Evolutionary conservation across 2,888 invertebrate species (phyloP).

Genomic region (Tachina grossa): DNA sequence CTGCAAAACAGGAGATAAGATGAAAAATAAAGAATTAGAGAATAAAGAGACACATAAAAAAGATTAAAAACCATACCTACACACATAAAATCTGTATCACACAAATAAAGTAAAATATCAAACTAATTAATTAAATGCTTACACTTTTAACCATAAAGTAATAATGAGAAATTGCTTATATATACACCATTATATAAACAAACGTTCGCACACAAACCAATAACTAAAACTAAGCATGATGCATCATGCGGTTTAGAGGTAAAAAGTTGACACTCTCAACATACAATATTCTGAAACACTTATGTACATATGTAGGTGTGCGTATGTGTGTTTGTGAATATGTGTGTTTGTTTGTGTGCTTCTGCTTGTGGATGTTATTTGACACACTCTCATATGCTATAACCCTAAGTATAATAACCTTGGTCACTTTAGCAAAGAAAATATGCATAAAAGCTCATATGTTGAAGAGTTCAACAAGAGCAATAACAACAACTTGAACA

Average conservation of each 20-base stretch:
- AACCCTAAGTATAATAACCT: slow-evolving; percentile 61
- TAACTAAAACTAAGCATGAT: slow-evolving; percentile 30
- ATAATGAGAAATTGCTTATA: slow-evolving; percentile 61
- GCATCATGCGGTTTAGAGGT: slow-evolving; percentile 64
- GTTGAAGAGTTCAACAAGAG: slow-evolving; percentile 56
- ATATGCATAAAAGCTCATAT: slow-evolving; percentile 55
- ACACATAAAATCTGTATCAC: slow-evolving; percentile 40
- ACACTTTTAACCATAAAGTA: slow-evolving; percentile 65
- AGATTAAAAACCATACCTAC: slow-evolving; percentile 38
- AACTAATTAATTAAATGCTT: slow-evolving; percentile 71
- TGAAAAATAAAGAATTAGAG: slow-evolving; percentile 27
- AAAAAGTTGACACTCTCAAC: slow-evolving; percentile 52
- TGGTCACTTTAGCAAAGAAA: slow-evolving; percentile 56
- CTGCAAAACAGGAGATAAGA: slow-evolving; percentile 21
- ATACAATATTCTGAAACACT: slow-evolving; percentile 13
- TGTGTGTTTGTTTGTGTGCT: not conserved
- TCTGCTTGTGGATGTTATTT: not conserved
- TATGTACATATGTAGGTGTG: not conserved
- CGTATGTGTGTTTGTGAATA: not conserved
- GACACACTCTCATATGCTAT: slow-evolving; percentile 20
- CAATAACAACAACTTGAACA: slow-evolving; percentile 56
- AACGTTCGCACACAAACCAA: not conserved
- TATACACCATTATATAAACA: not conserved
- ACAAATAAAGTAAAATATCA: slow-evolving; percentile 57
- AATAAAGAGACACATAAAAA: slow-evolving; percentile 6